Conservation (phyloP, 2,888 invertebrate genomes). For the Formica aserva region DNA sequence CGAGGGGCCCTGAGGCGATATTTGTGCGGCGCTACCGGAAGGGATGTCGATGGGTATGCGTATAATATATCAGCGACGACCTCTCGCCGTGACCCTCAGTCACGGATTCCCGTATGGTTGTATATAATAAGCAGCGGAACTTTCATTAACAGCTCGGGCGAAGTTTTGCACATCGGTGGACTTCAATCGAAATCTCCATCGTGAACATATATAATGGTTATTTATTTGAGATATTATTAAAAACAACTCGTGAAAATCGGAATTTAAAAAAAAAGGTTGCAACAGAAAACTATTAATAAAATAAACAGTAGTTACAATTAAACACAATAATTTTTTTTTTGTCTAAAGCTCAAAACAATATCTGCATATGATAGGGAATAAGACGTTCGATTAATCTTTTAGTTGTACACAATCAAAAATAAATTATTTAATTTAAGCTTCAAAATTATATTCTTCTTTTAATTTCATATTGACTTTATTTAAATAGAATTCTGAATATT, state of each 20-base stretch:
- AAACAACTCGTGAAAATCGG: not conserved
- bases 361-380: not conserved
- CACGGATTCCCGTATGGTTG: slow-evolving; percentile 27
- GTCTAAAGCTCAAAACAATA: not conserved
- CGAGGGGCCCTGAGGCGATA: slow-evolving; percentile 12
- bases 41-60: slow-evolving; percentile 48
- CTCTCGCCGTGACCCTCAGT: slow-evolving; percentile 63
- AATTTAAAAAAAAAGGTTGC: not conserved
- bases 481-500: no score
- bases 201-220: not conserved
- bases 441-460: not conserved
- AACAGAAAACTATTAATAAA: not conserved
- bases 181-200: slow-evolving; percentile 10
- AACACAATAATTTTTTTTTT: not conserved
- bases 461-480: no score
- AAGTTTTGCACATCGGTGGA: slow-evolving; percentile 20
- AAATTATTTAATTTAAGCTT: not conserved
- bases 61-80: slow-evolving; percentile 67
- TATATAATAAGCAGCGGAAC: slow-evolving; percentile 49
- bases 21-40: slow-evolving; percentile 41
- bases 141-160: slow-evolving; percentile 34
- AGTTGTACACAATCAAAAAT: no score
- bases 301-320: not conserved
- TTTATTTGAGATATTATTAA: not conserved
- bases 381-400: no score